Evolutionary conservation across 2,797 vertebrate species (phyloP), one percentile per base, ranked within the genome.

Genomic region (Sarcoramphus papa): DNA sequence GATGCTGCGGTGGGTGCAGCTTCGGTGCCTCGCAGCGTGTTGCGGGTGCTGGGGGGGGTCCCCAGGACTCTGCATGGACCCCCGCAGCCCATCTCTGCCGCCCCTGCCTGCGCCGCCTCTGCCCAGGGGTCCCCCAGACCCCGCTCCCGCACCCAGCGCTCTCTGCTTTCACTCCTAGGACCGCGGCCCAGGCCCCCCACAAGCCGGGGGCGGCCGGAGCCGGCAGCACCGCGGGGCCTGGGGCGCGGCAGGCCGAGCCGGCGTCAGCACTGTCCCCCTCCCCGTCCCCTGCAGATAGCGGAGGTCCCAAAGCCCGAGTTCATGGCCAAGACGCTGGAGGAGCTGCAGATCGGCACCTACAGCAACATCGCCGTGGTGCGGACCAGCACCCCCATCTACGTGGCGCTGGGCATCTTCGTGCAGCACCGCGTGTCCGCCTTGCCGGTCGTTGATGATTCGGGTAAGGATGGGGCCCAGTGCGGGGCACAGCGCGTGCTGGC

Each of bases 401-500:
- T 99, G 7, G 99, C 99, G 3, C 97, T 99, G 97, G 99, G 99
- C 94, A 99, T 99, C 97, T 99, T 99, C 64, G 99, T 99, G 72
- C 99, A 99, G 95, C 99, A 99, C 85, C 98, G 99, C 17, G 99
- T 99, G 31, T 99, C 99, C 0, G 99, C 99, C 0, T 98, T 99
- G 89, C 99, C 99, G 1, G 99, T 99, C 35, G 98, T 99, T 20
- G 99, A 99, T 54, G 99, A 99, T 48, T 99, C 99, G 33, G 99
- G 99, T 99, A 40, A 98, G 98, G 73, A 11, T 2, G 5, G 50
- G 40, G 24, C 48, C 23, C 14, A 5, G 27, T 4, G 7, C 8
- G 31, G 76, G 64, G 50, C 23, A 3, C 14, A 4, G 33, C 5
- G 0, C 2, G 18, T 13, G 23, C 28, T 3, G 14, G 30, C 14